Conservation (phyloP, 2,113 vertebrate species). For the Vombatus ursinus region DNA sequence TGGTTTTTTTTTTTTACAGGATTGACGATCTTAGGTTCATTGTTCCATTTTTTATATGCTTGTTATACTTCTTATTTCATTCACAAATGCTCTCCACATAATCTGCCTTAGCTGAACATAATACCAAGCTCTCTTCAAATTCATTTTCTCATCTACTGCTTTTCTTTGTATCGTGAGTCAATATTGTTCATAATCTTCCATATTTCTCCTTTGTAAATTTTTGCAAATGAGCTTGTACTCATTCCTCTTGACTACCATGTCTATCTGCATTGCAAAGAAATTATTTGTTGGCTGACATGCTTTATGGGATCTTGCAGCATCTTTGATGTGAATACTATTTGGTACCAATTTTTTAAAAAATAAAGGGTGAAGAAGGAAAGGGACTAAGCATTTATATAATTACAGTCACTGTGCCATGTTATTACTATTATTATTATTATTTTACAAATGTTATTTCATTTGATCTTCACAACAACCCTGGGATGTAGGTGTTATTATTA, state of each 20-base stretch:
- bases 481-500: background rate
- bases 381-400: background rate
- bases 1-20: background rate
- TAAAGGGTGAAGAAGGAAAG: background rate
- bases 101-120: background rate
- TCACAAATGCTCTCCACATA: background rate
- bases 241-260: background rate
- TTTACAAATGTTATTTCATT: background rate
- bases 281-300: background rate
- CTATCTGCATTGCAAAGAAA: background rate
- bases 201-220: background rate
- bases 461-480: background rate
- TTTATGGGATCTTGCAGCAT: background rate
- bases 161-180: background rate
- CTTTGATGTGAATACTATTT: background rate
- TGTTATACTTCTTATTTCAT: background rate
- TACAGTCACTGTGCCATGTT: background rate
- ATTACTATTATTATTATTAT: background rate
- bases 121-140: background rate
- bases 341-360: background rate
- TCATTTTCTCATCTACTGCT: background rate
- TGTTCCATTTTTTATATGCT: background rate
- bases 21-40: background rate
- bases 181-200: background rate
- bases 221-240: background rate